A percentile compares a stretch with the other conserved stretches of the same genome.
Conservation (phyloP, 2,113 vertebrate species). For the Xenopus laevis region DNA sequence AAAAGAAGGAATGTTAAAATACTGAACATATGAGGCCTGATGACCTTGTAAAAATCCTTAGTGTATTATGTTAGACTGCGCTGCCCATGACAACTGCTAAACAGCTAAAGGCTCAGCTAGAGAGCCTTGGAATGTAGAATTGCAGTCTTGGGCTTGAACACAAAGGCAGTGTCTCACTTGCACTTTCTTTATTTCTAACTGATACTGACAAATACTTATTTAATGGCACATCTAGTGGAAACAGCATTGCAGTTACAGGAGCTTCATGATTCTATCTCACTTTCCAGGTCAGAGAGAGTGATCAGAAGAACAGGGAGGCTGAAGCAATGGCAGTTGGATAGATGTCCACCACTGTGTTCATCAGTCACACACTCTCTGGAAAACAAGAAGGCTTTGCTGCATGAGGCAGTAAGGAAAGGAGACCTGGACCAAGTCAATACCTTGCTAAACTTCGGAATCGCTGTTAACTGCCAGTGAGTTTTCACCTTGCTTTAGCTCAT, state of each 20-base stretch:
- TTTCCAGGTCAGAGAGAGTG: conserved; percentile 47
- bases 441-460: conserved; percentile 48
- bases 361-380: conserved; percentile 27
- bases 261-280: conserved; percentile 54
- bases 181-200: background rate
- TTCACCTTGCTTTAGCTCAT: background rate
- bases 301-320: conserved; percentile 30
- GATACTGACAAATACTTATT: conserved; percentile 10
- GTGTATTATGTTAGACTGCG: conserved; percentile 24
- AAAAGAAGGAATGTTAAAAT: conserved; percentile 32
- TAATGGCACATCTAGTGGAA: conserved; percentile 48
- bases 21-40: conserved; percentile 19
- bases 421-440: conserved; percentile 51
- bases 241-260: conserved; percentile 52
- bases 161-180: background rate
- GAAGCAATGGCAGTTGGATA: conserved; percentile 46
- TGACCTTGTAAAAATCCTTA: conserved; percentile 22
- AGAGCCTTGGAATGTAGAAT: conserved; percentile 19
- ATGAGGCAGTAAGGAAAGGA: conserved; percentile 50
- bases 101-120: conserved; percentile 37
- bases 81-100: conserved; percentile 40
- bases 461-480: conserved; percentile 55
- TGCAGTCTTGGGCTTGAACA: background rate
- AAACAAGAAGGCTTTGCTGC: conserved; percentile 48
- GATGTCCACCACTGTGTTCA: conserved; percentile 43